Conservation (phyloP, 1,140 invertebrate species). For the Lethrus apterus region DNA sequence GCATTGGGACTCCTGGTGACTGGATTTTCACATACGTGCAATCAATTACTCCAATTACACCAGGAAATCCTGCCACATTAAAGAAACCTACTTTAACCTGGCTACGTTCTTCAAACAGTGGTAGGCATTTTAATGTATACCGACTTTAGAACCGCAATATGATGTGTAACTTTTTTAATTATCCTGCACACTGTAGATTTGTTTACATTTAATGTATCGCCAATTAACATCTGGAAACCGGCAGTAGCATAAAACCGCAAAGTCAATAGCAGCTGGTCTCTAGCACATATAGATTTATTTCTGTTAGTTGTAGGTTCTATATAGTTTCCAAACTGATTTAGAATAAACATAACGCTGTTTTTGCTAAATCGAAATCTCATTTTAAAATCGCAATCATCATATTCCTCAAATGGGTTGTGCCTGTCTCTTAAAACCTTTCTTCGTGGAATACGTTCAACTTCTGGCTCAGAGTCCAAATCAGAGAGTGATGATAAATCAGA, state of each 20-base stretch:
- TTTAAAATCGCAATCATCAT: too few relatives aligned
- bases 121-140: conserved; percentile 3
- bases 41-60: conserved; percentile 3
- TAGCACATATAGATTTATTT: too few relatives aligned
- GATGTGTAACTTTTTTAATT: conserved; percentile 1
- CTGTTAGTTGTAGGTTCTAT: too few relatives aligned
- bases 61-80: not conserved
- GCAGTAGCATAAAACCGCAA: conserved; percentile 6
- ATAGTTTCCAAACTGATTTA: too few relatives aligned
- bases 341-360: too few relatives aligned
- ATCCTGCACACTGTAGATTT: conserved; percentile 13
- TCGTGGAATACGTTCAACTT: too few relatives aligned
- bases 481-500: too few relatives aligned
- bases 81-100: not conserved
- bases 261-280: too few relatives aligned
- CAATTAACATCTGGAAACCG: not conserved
- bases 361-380: too few relatives aligned
- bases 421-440: too few relatives aligned
- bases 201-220: conserved; percentile 2
- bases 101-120: not conserved
- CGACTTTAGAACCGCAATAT: not conserved
- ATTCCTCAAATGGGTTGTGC: too few relatives aligned
- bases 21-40: conserved; percentile 9
- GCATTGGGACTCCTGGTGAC: conserved; percentile 23
- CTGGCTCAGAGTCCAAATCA: too few relatives aligned